Percentiles rank a stretch among this genome's conserved stretches.
Evolutionary conservation across 2,888 invertebrate genomes (phyloP).

Genomic region (Noctua comes): DNA sequence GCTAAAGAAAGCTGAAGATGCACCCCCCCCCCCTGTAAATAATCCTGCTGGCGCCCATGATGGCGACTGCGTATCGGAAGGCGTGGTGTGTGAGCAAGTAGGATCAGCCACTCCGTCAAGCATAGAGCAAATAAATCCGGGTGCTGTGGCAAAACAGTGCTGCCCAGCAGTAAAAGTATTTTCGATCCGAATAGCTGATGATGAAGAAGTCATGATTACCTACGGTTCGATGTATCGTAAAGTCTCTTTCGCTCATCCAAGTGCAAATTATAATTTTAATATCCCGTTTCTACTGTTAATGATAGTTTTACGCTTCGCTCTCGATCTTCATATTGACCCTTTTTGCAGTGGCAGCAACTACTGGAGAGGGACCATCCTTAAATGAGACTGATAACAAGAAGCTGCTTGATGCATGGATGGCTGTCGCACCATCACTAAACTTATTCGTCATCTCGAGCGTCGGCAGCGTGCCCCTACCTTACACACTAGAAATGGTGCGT

Average conservation of each 20-base stretch:
- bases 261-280: not conserved
- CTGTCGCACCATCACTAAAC: not conserved
- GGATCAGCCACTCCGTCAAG: not conserved
- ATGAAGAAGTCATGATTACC: not conserved
- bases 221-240: not conserved
- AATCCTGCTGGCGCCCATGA: not conserved
- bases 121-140: not conserved
- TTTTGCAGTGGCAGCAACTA: conserved; percentile 3
- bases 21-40: not conserved
- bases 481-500: conserved; percentile 8
- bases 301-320: not conserved
- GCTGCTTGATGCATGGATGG: conserved; percentile 7
- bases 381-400: conserved; percentile 1
- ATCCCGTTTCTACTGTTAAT: no score
- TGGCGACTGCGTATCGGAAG: not conserved
- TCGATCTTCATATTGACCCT: not conserved
- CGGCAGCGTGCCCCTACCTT: not conserved
- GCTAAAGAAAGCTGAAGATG: not conserved
- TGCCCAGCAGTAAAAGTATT: not conserved
- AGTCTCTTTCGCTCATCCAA: not conserved
- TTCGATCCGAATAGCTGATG: not conserved
- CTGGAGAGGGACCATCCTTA: conserved; percentile 7
- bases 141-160: not conserved
- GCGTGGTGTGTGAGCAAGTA: not conserved
- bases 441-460: not conserved